Evolutionary conservation across 2,113 vertebrate species (phyloP).

Genomic region (Capreolus pygargus): DNA sequence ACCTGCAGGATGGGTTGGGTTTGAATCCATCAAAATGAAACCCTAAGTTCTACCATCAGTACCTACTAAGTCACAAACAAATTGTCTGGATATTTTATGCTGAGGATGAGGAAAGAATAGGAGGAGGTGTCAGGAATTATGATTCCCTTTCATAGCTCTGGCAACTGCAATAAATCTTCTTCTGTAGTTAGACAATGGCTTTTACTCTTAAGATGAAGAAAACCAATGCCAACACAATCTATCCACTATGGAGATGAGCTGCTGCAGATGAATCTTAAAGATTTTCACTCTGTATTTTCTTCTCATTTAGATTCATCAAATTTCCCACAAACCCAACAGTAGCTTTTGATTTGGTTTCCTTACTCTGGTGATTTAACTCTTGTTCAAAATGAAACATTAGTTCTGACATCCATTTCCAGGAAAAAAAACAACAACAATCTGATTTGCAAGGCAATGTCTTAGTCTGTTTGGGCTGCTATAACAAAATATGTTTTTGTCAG

Average conservation of each 20-base stretch:
- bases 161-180: constrained; percentile 71
- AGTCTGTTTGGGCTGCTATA: background rate
- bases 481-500: background rate
- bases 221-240: background rate
- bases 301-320: constrained; percentile 55
- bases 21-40: background rate
- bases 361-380: constrained; percentile 63
- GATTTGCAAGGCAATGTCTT: constrained; percentile 33
- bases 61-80: constrained; percentile 65
- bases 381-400: constrained; percentile 46
- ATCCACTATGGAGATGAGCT: background rate
- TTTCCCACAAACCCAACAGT: constrained; percentile 27
- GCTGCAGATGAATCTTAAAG: background rate
- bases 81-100: constrained; percentile 70
- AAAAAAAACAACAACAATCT: background rate
- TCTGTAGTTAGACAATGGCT: constrained; percentile 57
- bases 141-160: constrained; percentile 63
- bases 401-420: constrained; percentile 57
- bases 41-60: constrained; percentile 26
- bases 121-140: constrained; percentile 69
- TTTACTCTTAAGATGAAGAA: constrained; percentile 61
- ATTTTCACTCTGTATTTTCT: constrained; percentile 56
- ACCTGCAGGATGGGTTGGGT: background rate
- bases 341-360: constrained; percentile 64
- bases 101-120: constrained; percentile 43